Base-by-base conservation (phyloP, 2,113 vertebrate species). In the Peucedramus taeniatus region DNA sequence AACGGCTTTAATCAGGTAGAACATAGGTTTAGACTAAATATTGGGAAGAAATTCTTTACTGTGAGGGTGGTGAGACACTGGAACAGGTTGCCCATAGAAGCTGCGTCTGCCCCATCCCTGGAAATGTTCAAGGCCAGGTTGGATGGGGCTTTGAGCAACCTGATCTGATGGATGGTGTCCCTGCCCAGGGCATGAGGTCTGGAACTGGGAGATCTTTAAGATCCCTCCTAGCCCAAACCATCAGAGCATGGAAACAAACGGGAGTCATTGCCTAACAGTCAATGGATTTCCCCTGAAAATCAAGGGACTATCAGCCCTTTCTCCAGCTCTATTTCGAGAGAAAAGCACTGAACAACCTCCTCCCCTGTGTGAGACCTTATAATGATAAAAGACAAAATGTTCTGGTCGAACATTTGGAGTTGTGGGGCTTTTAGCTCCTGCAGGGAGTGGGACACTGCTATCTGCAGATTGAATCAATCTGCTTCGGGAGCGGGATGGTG, bases 381-480 rank as follows among this genome's bases (percentile, higher is more conserved):
- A 70, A 44, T 64, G 69, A 79, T 53, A 89, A 74, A 89, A 92
- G 69, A 84, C 82, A 53, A 91, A 84, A 39, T 0, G 4, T 47
- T 90, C 65, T 61, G 59, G 61, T 77, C 66, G 42, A 70, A 66
- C 1, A 0, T 80, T 74, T 65, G 93, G 66, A 92, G 83, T 42
- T 68, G 65, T 59, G 86, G 86, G 78, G 35, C n/a, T 89, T 93
- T 87, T 60, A 66, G 63, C 42, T 85, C 42, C 81, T 94, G 50
- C 49, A 33, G 92, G 81, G 81, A 96, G 66, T 51, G 75, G 75
- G 95, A 51, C 53, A 27, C 13, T 59, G 39, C 81, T 96, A 89
- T 97, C 94, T 95, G 28, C 54, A 96, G 93, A 94, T 90, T 87
- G 93, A 65, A 95, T 97, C 94, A 94, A 96, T 94, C 90, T 90